These are phyloP conservation scores for Meriones psammophilus DNA, from an alignment of 2,797 vertebrate species.

Conservation along the genomic window DNA sequence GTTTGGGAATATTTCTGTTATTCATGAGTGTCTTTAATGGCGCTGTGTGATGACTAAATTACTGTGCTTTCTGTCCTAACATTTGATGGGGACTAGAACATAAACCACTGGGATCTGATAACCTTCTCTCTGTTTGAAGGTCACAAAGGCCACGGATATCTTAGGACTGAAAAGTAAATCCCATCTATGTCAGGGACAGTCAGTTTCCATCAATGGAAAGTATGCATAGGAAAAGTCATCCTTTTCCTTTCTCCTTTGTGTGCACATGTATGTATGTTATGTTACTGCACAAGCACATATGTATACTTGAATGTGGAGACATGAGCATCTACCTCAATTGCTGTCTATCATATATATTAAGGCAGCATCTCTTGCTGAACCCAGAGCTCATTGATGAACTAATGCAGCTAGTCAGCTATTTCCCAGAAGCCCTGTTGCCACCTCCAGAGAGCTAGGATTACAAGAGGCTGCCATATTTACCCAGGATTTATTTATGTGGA, in stretches of 20 bases:
- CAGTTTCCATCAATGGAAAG: neutral
- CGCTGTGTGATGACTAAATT: rapidly evolving
- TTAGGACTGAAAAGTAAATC: neutral
- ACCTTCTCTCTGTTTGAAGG: neutral
- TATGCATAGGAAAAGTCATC: rapidly evolving
- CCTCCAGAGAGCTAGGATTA: neutral
- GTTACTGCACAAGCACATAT: neutral
- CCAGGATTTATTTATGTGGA: neutral
- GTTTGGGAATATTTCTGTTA: neutral
- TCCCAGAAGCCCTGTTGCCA: neutral
- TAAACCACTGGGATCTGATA: too few species aligned
- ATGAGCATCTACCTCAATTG: neutral
- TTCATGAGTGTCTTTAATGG: neutral
- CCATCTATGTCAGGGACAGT: rapidly evolving
- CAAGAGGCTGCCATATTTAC: neutral
- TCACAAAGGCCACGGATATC: rapidly evolving
- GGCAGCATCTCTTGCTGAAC: neutral
- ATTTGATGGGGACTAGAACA: neutral
- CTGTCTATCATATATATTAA: neutral
- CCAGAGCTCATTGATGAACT: neutral
- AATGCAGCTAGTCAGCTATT: neutral
- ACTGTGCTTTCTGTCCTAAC: too few species aligned
- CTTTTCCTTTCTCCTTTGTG: neutral
- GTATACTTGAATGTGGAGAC: neutral
- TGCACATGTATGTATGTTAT: neutral